These are phyloP conservation scores for Danaus plexippus DNA, from an alignment of 1,140 invertebrate genomes.

Conservation along the genomic window DNA sequence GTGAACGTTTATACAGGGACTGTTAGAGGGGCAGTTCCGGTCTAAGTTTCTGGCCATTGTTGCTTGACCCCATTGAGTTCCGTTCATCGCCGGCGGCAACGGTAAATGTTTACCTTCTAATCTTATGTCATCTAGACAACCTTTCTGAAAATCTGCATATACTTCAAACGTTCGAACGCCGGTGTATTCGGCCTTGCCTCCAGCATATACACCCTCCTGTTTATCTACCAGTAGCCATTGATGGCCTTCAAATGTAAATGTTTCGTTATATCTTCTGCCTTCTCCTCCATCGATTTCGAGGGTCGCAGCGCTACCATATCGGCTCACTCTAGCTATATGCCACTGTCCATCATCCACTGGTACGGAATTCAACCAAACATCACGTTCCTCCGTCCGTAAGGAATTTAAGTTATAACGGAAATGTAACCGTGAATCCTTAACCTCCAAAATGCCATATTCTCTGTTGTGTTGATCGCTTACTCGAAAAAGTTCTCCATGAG, in stretches of 20 bases:
- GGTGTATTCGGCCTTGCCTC: constrained; percentile 95
- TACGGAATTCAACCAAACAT: constrained; percentile 91
- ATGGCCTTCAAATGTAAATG: constrained; percentile 91
- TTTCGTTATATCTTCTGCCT: constrained; percentile 94
- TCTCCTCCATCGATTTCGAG: constrained; percentile 95
- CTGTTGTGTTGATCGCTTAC: constrained; percentile 95
- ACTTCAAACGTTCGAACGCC: constrained; percentile 93
- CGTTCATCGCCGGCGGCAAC: constrained; percentile 92
- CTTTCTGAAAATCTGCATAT: constrained; percentile 94
- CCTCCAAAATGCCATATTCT: constrained; percentile 95
- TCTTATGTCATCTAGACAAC: constrained; percentile 77
- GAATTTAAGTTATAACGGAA: constrained; percentile 96
- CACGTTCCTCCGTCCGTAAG: constrained; percentile 87
- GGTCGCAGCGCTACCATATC: constrained; percentile 95
- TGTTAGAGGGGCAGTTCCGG: constrained; percentile 92
- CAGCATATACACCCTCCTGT: constrained; percentile 94
- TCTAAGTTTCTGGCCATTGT: constrained; percentile 93
- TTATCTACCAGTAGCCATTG: constrained; percentile 94
- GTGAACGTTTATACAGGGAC: constrained; percentile 92
- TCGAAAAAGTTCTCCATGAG: constrained; percentile 91
- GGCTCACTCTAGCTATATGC: constrained; percentile 92
- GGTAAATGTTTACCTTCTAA: constrained; percentile 94
- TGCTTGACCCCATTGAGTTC: constrained; percentile 94
- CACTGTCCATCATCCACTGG: constrained; percentile 96
- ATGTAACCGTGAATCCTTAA: constrained; percentile 90